phyloP scores from a whole-genome alignment of 1,140 invertebrate genomes.

The Heliconius himera region DNA sequence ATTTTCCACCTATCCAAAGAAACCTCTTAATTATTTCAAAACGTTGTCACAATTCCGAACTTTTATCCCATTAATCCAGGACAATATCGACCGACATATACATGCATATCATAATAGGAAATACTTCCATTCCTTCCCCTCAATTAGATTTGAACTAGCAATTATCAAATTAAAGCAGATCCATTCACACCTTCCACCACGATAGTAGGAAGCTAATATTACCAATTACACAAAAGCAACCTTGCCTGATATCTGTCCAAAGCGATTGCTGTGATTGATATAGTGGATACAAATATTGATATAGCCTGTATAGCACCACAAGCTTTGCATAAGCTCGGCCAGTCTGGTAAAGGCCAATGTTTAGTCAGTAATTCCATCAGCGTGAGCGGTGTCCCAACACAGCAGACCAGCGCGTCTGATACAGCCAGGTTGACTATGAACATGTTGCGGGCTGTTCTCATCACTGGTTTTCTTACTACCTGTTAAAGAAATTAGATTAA shows the following conservation, averaged over 20 bases:
- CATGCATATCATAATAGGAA: too few species aligned
- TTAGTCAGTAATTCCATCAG: constrained; percentile 90
- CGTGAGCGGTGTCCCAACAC: constrained; percentile 93
- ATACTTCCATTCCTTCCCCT: too few species aligned
- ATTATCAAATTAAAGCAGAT: too few species aligned
- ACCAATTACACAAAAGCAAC: background rate
- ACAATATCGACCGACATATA: too few species aligned
- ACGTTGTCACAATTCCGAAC: too few species aligned
- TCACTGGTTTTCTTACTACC: constrained; percentile 88
- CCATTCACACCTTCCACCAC: too few species aligned
- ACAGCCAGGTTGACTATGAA: constrained; percentile 95
- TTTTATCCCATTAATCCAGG: too few species aligned
- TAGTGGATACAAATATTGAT: constrained; percentile 94
- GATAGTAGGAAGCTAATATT: too few species aligned
- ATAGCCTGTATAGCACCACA: constrained; percentile 91
- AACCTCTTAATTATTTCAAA: too few species aligned
- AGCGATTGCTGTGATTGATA: constrained; percentile 94
- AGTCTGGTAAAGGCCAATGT: constrained; percentile 87
- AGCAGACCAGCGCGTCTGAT: constrained; percentile 91
- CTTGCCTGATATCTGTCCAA: constrained; percentile 88
- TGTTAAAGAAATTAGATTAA: constrained; percentile 47
- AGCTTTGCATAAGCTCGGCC: constrained; percentile 88
- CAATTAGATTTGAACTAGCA: too few species aligned
- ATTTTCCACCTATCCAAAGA: too few species aligned
- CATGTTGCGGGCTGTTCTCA: constrained; percentile 93